Percentiles rank a stretch among this genome's conserved stretches.
Conservation (phyloP, 2,113 vertebrate genomes). For the Prochilodus magdalenae region DNA sequence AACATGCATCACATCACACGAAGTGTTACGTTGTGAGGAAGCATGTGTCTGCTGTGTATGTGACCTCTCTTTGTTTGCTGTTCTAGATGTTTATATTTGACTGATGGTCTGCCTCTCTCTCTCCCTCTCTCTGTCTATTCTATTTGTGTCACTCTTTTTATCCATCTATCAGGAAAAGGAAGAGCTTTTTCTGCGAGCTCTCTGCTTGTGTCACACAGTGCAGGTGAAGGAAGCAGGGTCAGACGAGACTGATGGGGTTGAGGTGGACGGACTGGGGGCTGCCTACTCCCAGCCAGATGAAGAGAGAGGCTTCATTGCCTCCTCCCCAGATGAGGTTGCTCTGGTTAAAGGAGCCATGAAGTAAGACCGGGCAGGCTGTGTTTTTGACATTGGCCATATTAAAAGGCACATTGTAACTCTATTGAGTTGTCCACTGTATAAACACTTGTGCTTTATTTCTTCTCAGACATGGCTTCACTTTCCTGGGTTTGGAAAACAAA, state of each 20-base stretch:
- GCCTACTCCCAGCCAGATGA: constrained; percentile 25
- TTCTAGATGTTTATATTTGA: not conserved
- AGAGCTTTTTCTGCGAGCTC: constrained; percentile 92
- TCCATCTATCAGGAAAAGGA: constrained; percentile 81
- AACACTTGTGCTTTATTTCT: constrained; percentile 70
- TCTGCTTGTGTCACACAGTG: constrained; percentile 96
- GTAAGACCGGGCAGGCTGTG: constrained; percentile 72
- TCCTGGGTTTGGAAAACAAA: constrained; percentile 88
- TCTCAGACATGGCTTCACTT: constrained; percentile 94
- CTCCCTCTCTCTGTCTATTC: not conserved
- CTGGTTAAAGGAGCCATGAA: constrained; percentile 93
- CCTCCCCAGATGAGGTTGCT: constrained; percentile 95
- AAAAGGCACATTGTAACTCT: not conserved
- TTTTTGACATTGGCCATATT: not conserved
- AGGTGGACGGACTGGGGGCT: constrained; percentile 60
- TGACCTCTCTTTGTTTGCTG: not conserved
- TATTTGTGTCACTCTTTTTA: too few relatives aligned
- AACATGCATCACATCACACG: not conserved
- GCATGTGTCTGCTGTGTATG: too few relatives aligned
- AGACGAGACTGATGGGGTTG: constrained; percentile 55
- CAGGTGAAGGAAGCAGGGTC: constrained; percentile 82
- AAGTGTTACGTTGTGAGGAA: too few relatives aligned
- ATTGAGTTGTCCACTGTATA: not conserved
- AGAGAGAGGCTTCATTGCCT: constrained; percentile 84
- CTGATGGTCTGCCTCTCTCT: not conserved